phyloP scores from a whole-genome alignment of 2,113 vertebrate species.

The Panthera uncia region DNA sequence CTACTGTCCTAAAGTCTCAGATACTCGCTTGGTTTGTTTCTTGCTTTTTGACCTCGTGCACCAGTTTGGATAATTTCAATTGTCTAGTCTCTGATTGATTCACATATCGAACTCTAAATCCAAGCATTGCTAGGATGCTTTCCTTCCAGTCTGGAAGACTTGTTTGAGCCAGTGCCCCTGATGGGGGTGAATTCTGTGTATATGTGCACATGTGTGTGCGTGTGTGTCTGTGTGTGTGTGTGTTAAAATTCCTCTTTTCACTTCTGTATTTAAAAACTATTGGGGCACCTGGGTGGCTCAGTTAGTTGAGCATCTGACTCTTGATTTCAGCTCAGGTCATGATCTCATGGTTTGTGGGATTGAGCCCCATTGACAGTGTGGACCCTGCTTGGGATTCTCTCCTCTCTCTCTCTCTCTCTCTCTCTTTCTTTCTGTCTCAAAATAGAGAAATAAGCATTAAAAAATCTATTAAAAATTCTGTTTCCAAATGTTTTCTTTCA shows the following conservation, averaged over 20 bases:
- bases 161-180: background rate
- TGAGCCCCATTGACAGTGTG: too few relatives aligned
- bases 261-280: background rate
- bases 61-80: background rate
- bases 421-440: too few relatives aligned
- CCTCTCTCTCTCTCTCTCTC: too few relatives aligned
- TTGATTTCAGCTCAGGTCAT: too few relatives aligned
- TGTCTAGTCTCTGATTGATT: background rate
- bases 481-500: background rate
- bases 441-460: too few relatives aligned
- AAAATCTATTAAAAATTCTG: background rate
- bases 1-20: background rate
- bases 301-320: too few relatives aligned
- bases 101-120: background rate
- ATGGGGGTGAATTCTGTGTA: background rate
- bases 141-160: background rate
- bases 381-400: too few relatives aligned
- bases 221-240: background rate
- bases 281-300: too few relatives aligned
- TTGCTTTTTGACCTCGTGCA: background rate
- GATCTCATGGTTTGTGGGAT: too few relatives aligned
- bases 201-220: background rate
- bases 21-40: background rate
- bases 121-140: rapidly evolving
- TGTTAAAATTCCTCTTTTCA: background rate